Conservation (phyloP, 2,113 vertebrate genomes). For the Brienomyrus brachyistius region DNA sequence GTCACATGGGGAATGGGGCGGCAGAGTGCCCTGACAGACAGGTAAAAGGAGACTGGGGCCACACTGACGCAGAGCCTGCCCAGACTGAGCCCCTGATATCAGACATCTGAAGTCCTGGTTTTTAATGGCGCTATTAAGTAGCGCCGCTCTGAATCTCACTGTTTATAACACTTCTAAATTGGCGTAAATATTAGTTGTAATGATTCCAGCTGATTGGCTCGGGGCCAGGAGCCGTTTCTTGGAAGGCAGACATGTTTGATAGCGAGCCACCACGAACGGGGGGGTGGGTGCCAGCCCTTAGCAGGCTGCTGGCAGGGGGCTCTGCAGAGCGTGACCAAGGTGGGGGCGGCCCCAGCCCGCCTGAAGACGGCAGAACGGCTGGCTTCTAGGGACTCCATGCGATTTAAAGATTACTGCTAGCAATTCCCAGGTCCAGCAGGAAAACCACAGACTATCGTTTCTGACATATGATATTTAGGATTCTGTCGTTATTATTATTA, state of each 20-base stretch:
- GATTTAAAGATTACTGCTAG: conserved; percentile 10
- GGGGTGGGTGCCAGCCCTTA: conserved; percentile 55
- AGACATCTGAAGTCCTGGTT: conserved; percentile 15
- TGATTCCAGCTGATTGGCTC: conserved; percentile 67
- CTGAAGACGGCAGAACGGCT: background rate
- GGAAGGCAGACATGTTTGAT: conserved; percentile 55
- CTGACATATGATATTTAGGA: background rate
- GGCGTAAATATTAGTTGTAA: conserved; percentile 75
- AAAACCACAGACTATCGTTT: background rate
- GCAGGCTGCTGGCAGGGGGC: conserved; percentile 56
- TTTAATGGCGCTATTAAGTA: conserved; percentile 29
- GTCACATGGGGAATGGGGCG: conserved; percentile 34
- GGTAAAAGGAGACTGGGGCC: conserved; percentile 22
- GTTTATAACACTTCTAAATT: conserved; percentile 69
- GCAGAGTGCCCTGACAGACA: conserved; percentile 23
- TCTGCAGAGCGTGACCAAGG: conserved; percentile 39
- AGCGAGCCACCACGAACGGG: conserved; percentile 47
- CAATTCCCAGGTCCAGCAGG: background rate
- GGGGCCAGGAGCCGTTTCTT: conserved; percentile 57
- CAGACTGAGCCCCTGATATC: conserved; percentile 20
- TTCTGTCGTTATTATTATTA: background rate
- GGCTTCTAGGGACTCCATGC: background rate
- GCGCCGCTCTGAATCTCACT: conserved; percentile 47
- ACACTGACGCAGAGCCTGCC: conserved; percentile 14
- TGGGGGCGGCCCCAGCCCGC: background rate